Base-by-base conservation (phyloP, 92 coral and sea anemone species). In the Epizoanthus rinbou region DNA sequence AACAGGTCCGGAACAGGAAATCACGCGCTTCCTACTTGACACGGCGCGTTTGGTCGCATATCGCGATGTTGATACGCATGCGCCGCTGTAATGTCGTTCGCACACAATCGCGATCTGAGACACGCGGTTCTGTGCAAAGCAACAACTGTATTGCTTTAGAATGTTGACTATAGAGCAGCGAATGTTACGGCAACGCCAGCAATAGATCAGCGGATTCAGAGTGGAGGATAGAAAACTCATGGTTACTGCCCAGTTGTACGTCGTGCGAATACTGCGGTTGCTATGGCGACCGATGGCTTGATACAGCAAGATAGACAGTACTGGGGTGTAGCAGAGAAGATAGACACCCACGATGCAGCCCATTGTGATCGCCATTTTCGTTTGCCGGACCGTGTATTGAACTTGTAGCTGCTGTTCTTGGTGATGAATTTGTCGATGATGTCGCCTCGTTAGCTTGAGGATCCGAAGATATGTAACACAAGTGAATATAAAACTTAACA, bases 191-290 rank as follows among this genome's bases (percentile, higher is more conserved):
- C 81, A 57, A 39, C 81, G 81, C 81, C 68, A 75, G 54, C 81
- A 75, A 52, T 75, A 75, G 28, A 75, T 75, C 68, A 75, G 52
- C 81, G 81, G 81, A 58, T 58, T 75, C 53, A 75, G 28, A 18
- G 81, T 75, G 53, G 81, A 57, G 17, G 81, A 75, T 1, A 75
- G 17, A 17, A 75, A n/a, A 28, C 54, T 66, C 43, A 75, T n/a
- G 35, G 81, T 57, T 50, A 57, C 69, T n/a, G 81, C 57, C 81
- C 81, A 75, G 56, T 58, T 75, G 50, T 75, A 75, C 33, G 33
- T 21, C 65, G 18, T 35, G 43, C 66, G 81, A 62, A 75, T 66
- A 39, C 67, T 75, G 15, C 53, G 68, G 64, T 33, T 74, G 41
- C 50, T 75, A 62, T 33, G 43, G 53, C 53, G 37, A 41, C 67